Percentiles rank a stretch among this genome's conserved stretches.
Conservation (phyloP, 2,888 invertebrate species). For the Nomada goodeniana region DNA sequence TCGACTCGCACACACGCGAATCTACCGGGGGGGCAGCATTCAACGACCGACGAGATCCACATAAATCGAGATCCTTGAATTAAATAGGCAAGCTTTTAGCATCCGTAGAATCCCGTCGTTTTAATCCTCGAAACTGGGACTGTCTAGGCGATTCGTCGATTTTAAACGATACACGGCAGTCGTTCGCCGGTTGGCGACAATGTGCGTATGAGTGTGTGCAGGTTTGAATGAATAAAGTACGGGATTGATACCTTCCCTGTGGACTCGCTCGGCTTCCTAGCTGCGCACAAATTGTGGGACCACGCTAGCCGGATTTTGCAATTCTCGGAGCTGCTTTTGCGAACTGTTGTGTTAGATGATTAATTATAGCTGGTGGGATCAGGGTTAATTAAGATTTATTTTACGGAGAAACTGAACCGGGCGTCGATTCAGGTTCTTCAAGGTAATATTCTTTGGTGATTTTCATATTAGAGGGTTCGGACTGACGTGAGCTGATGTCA, state of each 20-base stretch:
- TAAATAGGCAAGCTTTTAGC: constrained; percentile 62
- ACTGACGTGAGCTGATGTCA: too few relatives aligned
- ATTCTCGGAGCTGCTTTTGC: too few relatives aligned
- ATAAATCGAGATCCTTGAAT: constrained; percentile 66
- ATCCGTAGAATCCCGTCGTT: constrained; percentile 36
- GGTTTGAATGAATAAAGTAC: neutral
- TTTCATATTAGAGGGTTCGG: too few relatives aligned
- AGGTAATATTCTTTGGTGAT: too few relatives aligned
- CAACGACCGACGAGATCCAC: constrained; percentile 56
- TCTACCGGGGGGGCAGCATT: constrained; percentile 23
- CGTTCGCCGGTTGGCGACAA: neutral
- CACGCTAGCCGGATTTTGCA: neutral
- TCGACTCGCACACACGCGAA: constrained; percentile 43
- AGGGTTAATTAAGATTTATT: too few relatives aligned
- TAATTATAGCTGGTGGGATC: too few relatives aligned
- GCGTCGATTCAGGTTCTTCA: too few relatives aligned
- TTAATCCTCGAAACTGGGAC: constrained; percentile 44
- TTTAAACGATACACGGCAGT: constrained; percentile 11
- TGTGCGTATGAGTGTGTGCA: neutral
- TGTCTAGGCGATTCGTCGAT: constrained; percentile 32
- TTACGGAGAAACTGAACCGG: too few relatives aligned
- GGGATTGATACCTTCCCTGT: neutral
- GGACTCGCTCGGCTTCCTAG: neutral
- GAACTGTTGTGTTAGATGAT: neutral
- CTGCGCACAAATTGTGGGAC: neutral